Conservation (phyloP, 37 sponge, comb jelly and placozoan genomes). For the Ianthella basta region DNA sequence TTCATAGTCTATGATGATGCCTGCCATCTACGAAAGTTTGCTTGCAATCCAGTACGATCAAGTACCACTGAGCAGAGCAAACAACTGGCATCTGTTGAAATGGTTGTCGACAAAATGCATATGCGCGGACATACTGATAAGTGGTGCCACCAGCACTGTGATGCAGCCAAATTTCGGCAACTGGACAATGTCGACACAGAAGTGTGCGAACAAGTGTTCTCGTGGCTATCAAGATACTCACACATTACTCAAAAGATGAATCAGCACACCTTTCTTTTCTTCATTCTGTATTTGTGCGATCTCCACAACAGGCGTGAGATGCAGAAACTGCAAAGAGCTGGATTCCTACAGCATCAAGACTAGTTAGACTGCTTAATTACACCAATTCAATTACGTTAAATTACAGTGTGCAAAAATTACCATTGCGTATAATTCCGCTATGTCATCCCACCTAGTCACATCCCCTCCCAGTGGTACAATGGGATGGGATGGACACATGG, state of each 20-base stretch:
- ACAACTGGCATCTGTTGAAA: neutral
- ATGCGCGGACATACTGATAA: conserved; percentile 47
- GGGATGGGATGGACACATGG: too few relatives aligned
- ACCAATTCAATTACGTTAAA: too few relatives aligned
- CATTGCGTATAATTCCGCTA: too few relatives aligned
- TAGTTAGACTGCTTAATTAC: too few relatives aligned
- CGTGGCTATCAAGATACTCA: conserved; percentile 47
- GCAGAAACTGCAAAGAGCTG: too few relatives aligned
- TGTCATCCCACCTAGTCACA: too few relatives aligned
- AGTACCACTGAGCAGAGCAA: conserved; percentile 4
- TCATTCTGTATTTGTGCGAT: conserved; percentile 45
- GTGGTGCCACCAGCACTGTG: conserved; percentile 52
- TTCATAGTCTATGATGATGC: conserved; percentile 63
- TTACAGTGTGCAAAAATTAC: too few relatives aligned
- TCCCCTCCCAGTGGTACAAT: too few relatives aligned
- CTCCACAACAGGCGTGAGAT: conserved; percentile 33
- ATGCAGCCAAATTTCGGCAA: neutral
- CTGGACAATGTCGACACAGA: conserved; percentile 39
- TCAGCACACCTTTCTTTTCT: conserved; percentile 37
- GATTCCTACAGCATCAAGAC: too few relatives aligned
- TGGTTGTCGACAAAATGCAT: conserved; percentile 61
- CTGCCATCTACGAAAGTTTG: conserved; percentile 23
- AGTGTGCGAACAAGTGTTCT: conserved; percentile 56
- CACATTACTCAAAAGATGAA: conserved; percentile 50
- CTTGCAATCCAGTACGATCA: conserved; percentile 11